phyloP scores from a whole-genome alignment of 2,113 vertebrate genomes.

The Anguilla rostrata region DNA sequence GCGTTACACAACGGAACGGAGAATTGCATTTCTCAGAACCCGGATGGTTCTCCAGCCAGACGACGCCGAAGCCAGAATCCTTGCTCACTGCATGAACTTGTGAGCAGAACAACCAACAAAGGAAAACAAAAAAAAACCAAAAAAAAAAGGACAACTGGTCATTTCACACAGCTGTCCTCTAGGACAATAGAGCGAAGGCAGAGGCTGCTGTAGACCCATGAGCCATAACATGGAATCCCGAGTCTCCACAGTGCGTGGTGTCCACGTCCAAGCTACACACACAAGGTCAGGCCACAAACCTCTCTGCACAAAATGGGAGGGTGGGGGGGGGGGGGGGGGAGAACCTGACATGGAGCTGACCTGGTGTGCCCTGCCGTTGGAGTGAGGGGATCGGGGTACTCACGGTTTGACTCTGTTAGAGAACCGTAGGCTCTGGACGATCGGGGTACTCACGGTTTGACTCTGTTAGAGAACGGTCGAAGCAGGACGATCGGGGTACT shows the following conservation, averaged over 20 bases:
- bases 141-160: neutral
- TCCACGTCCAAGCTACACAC: neutral
- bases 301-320: neutral
- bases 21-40: neutral
- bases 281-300: conserved; percentile 32
- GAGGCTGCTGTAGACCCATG: neutral
- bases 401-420: conserved; percentile 56
- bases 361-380: too few relatives aligned
- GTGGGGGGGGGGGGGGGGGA: too few relatives aligned
- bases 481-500: conserved; percentile 51
- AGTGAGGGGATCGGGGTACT: conserved; percentile 34
- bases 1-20: neutral
- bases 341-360: too few relatives aligned
- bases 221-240: neutral
- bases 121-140: neutral
- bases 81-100: neutral
- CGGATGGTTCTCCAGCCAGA: neutral
- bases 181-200: neutral
- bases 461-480: conserved; percentile 48
- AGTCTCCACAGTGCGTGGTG: neutral
- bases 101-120: neutral
- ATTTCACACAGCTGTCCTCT: neutral
- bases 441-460: conserved; percentile 57
- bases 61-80: neutral
- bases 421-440: conserved; percentile 45